Base-by-base conservation (phyloP, 2,113 vertebrate genomes). In the Phalacrocorax brasilianus region DNA sequence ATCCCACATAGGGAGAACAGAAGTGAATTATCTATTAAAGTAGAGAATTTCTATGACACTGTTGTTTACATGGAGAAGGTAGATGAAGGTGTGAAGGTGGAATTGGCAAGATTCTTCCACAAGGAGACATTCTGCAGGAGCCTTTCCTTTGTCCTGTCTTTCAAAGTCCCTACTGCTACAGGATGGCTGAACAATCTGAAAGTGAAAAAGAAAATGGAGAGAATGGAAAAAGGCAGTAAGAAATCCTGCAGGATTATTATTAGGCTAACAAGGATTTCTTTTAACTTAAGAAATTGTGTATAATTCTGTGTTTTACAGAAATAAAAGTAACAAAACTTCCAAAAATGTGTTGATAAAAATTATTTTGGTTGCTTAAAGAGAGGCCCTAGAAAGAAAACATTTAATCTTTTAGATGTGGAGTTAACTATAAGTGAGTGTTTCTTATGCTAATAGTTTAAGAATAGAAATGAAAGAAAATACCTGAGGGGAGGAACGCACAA, bases 401-500 rank as follows among this genome's bases (percentile, higher is more conserved):
- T 78, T 73, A 32, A 38, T 85, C 47, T 81, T 82, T 71, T 45
- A 68, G 40, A 52, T 86, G 27, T 56, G n/a, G 14, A 58, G 26
- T 81, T 91, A 90, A 52, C 63, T 47, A 20, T 21, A 21, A 70
- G 26, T 10, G 32, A 70, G 35, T 28, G 52, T 81, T 94, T 93
- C 73, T 77, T 86, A 70, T 70, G 68, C 59, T 90, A 83, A 73
- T 71, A 88, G n/a, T 84, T 84, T 61, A 94, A 75, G 78, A 92
- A 45, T 32, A 74, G 83, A 77, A 94, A 79, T 72, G 47, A 95
- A 94, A 91, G 83, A 77, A 88, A 88, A 81, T 72, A 84, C n/a
- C 65, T 79, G 18, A 78, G 49, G 76, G 88, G 88, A 91, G 86
- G 58, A 94, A 92, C 78, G 53, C 68, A 56, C 70, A 74, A 71